Percentiles rank a stretch among this genome's conserved stretches.
Evolutionary conservation across 2,113 vertebrate genomes (phyloP).

Genomic region (Leptocoma aspasia): DNA sequence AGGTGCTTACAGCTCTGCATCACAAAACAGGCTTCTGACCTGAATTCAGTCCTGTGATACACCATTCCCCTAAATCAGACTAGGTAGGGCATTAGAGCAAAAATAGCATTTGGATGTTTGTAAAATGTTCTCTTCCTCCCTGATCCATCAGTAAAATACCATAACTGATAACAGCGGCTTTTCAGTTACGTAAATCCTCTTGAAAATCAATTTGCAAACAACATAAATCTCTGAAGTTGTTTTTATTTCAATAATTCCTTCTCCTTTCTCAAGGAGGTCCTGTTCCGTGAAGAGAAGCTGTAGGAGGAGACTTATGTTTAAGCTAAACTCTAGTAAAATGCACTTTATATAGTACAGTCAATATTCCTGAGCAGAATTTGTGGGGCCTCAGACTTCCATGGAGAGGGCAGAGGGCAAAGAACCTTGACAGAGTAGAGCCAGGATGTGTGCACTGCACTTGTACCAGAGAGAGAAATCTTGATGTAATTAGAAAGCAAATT

Average conservation of each 20-base stretch:
- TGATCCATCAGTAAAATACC: neutral
- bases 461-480: neutral
- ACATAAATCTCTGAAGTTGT: neutral
- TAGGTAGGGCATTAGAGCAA: neutral
- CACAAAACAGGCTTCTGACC: neutral
- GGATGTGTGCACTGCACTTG: neutral
- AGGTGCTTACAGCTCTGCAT: neutral
- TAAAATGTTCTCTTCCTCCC: neutral
- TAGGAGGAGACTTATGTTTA: neutral
- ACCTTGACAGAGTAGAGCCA: neutral
- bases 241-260: neutral
- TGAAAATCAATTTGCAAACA: neutral
- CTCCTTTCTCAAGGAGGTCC: neutral
- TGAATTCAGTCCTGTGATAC: neutral
- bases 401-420: neutral
- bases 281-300: neutral
- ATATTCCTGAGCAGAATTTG: neutral
- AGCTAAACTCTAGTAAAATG: neutral
- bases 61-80: neutral
- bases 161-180: neutral
- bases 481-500: neutral
- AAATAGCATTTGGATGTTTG: neutral
- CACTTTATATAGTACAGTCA: neutral
- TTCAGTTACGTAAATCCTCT: neutral
- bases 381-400: neutral